A percentile compares a stretch with the other conserved stretches of the same genome.
Evolutionary conservation across 2,113 vertebrate species (phyloP).

Genomic region (Poeciliopsis turrubarensis): DNA sequence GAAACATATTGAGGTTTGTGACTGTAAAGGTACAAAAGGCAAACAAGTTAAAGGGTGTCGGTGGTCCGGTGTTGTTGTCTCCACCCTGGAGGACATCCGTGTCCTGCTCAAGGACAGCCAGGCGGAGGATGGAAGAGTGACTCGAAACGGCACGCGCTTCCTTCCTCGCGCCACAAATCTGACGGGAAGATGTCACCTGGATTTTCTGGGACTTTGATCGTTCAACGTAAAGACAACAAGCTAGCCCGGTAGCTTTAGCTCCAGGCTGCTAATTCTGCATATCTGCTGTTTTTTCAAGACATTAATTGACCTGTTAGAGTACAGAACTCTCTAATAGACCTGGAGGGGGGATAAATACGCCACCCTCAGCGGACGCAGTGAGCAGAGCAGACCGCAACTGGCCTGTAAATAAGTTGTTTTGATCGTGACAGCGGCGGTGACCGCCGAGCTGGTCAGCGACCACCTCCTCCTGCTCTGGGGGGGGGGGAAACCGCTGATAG

Average conservation of each 20-base stretch:
- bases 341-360: not conserved
- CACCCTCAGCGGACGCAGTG: not conserved
- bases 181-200: too few species aligned
- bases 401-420: conserved; percentile 18
- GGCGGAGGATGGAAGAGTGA: conserved; percentile 17
- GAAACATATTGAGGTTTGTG: not conserved
- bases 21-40: not conserved
- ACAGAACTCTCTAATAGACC: too few species aligned
- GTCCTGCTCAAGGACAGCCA: conserved; percentile 60
- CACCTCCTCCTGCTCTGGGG: conserved; percentile 17
- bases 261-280: not conserved
- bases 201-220: not conserved
- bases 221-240: conserved; percentile 12
- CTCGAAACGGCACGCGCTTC: not conserved
- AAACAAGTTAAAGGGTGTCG: not conserved
- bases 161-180: not conserved
- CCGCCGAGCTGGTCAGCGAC: conserved; percentile 53
- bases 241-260: conserved; percentile 59
- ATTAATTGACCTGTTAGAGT: conserved; percentile 24
- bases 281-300: conserved; percentile 2
- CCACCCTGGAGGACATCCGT: conserved; percentile 25
- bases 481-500: conserved; percentile 24
- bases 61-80: not conserved
- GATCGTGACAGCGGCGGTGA: conserved; percentile 28
- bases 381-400: not conserved